phyloP scores from a whole-genome alignment of 2,113 vertebrate genomes.

The Cyprinodon tularosa region DNA sequence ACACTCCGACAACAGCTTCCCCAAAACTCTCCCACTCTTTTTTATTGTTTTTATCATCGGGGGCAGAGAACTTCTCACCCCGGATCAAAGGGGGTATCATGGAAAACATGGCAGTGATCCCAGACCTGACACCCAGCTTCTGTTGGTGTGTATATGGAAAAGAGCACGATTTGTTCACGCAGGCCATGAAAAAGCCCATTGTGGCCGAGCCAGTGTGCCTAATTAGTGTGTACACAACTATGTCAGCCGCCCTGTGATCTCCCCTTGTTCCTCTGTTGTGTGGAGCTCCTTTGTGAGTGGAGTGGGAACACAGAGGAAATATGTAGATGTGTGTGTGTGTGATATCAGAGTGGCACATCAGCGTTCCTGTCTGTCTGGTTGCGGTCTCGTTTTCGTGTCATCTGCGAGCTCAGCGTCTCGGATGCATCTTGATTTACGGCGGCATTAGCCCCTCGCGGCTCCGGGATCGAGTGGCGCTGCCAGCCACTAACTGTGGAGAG shows the following conservation, averaged over 20 bases:
- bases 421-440: constrained; percentile 66
- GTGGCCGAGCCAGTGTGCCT: constrained; percentile 68
- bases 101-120: constrained; percentile 71
- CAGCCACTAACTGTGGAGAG: constrained; percentile 14
- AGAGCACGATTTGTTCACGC: constrained; percentile 43
- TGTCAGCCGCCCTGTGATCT: constrained; percentile 67
- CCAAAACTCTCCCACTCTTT: constrained; percentile 6
- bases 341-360: constrained; percentile 62
- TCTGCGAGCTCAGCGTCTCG: constrained; percentile 49
- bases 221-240: constrained; percentile 80
- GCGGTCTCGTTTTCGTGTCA: constrained; percentile 43
- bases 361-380: constrained; percentile 56
- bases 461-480: constrained; percentile 58
- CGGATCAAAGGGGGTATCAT: constrained; percentile 73
- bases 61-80: constrained; percentile 66
- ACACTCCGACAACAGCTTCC: constrained; percentile 50
- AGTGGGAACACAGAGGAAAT: constrained; percentile 58
- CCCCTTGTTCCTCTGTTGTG: constrained; percentile 61
- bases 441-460: constrained; percentile 38
- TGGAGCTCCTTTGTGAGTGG: constrained; percentile 63
- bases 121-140: constrained; percentile 43
- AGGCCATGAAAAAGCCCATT: constrained; percentile 71
- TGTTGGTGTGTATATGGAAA: constrained; percentile 24
- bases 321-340: constrained; percentile 22
- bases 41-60: constrained; percentile 12